Base-by-base conservation (phyloP, 53 echinoderm and acorn worm species). In the Mesocentrotus franciscanus region DNA sequence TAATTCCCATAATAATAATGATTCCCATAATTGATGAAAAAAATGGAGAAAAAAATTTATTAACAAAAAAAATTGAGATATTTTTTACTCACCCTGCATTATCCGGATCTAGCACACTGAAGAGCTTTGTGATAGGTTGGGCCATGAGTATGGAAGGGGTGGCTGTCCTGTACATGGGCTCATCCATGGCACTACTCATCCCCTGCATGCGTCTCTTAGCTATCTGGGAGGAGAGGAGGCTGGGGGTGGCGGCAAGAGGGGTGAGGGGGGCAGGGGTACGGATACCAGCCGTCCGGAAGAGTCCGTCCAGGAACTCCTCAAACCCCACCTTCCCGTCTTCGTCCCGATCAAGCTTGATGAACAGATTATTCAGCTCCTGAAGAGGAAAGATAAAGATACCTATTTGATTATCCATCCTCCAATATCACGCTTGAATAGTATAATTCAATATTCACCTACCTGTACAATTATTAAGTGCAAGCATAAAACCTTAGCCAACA, bases 251-350 rank as follows among this genome's bases (percentile, higher is more conserved):
- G 83, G 96, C 96, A 42, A 76, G 56, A 9, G 96, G 96, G 56
- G 96, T 95, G 24, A 72, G 78, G 57, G 93, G 90, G 76, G 93
- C 92, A 16, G 96, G 96, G 89, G 96, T 95, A 61, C 97, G 97
- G 74, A 97, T 90, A 26, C 97, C 97, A 55, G 96, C 97, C 35
- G 98, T 98, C 16, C 97, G 91, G 92, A 99, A 99, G 49, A 99
- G 96, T 55, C 99, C 99, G 62, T 96, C 96, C 24, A 99, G 95
- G 95, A 99, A 99, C 94, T 99, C 98, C 78, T 99, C 96, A 85
- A 99, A 99, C n/a, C 99, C 96, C 8, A 99, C 99, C 61, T 92
- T 89, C 27, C 97, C 97, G 57, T 99, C 99, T 29, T 95, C 85
- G 92, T 99, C 98, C 20, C 96, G 97, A 70, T 99, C 99, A 20